Percentiles rank a stretch among this genome's conserved stretches.
phyloP scores from a whole-genome alignment of 2,113 vertebrate genomes.

The Indicator indicator region DNA sequence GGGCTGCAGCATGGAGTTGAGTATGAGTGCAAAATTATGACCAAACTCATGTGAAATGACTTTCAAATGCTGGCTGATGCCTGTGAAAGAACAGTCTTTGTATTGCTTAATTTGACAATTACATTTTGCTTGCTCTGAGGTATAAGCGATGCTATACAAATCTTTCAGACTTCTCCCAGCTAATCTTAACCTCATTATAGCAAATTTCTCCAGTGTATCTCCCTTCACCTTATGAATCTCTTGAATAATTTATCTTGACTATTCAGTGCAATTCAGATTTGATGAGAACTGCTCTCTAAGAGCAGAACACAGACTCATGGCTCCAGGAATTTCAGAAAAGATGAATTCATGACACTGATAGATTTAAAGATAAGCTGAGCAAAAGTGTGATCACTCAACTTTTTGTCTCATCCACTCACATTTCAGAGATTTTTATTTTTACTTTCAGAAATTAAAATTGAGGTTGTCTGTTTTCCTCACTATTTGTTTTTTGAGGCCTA shows the following conservation, averaged over 20 bases:
- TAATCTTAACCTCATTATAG: background rate
- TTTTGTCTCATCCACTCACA: background rate
- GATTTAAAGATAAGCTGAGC: background rate
- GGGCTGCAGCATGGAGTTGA: background rate
- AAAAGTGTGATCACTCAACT: background rate
- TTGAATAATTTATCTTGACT: background rate
- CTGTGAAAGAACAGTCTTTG: background rate
- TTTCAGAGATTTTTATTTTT: background rate
- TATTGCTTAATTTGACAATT: background rate
- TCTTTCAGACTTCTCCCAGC: background rate
- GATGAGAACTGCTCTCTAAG: background rate
- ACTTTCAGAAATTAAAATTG: background rate
- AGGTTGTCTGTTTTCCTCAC: background rate
- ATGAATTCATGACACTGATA: too few species aligned
- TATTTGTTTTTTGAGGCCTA: background rate
- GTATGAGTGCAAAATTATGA: background rate
- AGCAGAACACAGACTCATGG: background rate
- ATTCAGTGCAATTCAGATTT: background rate
- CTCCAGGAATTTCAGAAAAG: background rate
- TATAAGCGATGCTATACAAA: background rate
- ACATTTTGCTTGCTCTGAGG: background rate
- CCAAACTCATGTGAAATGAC: background rate
- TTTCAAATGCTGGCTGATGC: background rate
- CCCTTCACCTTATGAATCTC: background rate
- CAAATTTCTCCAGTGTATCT: background rate